Base-by-base conservation (phyloP, 2,888 invertebrate species). In the Drosophila ochracea region DNA sequence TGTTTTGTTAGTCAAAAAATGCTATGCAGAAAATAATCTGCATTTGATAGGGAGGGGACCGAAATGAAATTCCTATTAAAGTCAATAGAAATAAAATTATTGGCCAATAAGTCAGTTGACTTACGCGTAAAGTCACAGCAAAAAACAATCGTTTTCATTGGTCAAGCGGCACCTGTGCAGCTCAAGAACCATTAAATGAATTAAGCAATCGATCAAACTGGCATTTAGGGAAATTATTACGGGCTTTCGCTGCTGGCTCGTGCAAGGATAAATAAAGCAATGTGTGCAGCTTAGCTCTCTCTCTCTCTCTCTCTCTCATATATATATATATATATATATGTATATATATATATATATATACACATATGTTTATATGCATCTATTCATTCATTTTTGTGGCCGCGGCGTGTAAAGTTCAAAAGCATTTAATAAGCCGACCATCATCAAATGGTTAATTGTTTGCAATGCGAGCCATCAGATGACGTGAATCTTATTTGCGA, bases 181-280 rank as follows among this genome's bases (percentile, higher is more conserved):
- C 50, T 54, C 21, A 33, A 37, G 37, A 52, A 37, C 19, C 33
- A 35, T 47, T 19, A 37, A 55, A 21, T 50, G 2, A 50, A 57
- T 63, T 53, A 63, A 21, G 7, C 59, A 53, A 58, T 73, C 76
- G 61, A 78, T 76, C 78, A 78, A 62, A 52, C n/a, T 28, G 47
- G 65, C 53, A 52, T 77, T 65, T 59, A 47, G 39, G n/a, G 13
- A 63, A 52, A 47, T 47, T 47, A 63, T 73, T 39, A 37, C 16
- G 43, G 4, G 19, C n/a, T 52, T 19, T 6, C 28, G 28, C 6
- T 16, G 30, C 11, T 61, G 39, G 35, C 16, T 43, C 37, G 39
- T 39, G 47, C 57, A 41, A 41, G 30, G 30, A 28, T 25, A 57
- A 60, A 60, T 47, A 55, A 66, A 66, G 25, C 35, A 41, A 25